phyloP scores from a whole-genome alignment of 2,888 invertebrate species.

The Epinotia nisella region DNA sequence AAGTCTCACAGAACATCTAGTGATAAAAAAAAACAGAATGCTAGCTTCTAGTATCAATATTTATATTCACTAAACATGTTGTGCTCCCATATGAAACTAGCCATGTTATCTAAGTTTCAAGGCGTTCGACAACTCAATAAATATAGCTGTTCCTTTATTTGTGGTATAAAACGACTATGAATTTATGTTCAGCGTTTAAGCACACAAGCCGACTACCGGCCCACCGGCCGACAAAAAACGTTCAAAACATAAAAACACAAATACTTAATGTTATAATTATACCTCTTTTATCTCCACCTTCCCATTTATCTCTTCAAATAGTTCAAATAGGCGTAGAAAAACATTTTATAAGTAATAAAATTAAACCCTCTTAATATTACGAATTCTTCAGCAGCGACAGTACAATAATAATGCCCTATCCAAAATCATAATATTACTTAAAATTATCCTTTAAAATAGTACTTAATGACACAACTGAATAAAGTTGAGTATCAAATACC shows the following conservation, averaged over 20 bases:
- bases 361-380: constrained; percentile 29
- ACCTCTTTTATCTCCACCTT: constrained; percentile 33
- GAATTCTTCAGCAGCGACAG: constrained; percentile 23
- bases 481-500: constrained; percentile 14
- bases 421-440: not conserved
- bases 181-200: constrained; percentile 12
- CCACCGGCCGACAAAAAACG: constrained; percentile 30
- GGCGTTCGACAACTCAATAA: not conserved
- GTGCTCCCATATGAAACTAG: too few relatives aligned
- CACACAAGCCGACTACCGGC: constrained; percentile 25
- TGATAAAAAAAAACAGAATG: not conserved
- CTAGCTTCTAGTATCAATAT: not conserved
- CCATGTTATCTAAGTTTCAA: not conserved
- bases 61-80: too few relatives aligned
- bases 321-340: constrained; percentile 28
- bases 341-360: constrained; percentile 37
- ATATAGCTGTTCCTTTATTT: not conserved
- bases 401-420: not conserved
- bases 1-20: not conserved
- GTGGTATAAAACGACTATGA: not conserved
- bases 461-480: not conserved
- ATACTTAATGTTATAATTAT: constrained; percentile 35
- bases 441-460: not conserved
- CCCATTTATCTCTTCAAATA: constrained; percentile 35
- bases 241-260: constrained; percentile 19